phyloP scores from a whole-genome alignment of 2,113 vertebrate species.

The Plotosus lineatus region DNA sequence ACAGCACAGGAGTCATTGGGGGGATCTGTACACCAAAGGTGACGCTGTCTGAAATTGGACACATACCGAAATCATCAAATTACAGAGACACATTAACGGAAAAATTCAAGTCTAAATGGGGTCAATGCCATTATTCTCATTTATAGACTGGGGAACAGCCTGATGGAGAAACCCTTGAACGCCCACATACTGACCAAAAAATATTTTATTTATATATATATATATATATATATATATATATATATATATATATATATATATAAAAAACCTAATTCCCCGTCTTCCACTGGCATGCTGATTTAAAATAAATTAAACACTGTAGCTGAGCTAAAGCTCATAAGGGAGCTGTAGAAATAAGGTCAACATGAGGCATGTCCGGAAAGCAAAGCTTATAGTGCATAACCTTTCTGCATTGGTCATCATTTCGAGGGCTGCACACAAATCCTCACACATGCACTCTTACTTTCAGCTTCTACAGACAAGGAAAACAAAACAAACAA shows the following conservation, averaged over 20 bases:
- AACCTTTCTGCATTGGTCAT: conserved; percentile 37
- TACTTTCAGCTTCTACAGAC: neutral
- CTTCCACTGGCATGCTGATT: neutral
- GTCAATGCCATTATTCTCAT: conserved; percentile 18
- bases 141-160: neutral
- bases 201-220: no score
- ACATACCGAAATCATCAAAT: conserved; percentile 10
- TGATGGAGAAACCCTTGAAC: conserved; percentile 8
- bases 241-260: no score
- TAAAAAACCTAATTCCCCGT: neutral
- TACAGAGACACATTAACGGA: neutral
- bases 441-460: neutral
- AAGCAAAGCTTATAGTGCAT: conserved; percentile 10
- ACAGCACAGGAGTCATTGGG: neutral
- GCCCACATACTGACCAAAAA: conserved; percentile 5
- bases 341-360: neutral
- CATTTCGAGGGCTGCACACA: conserved; percentile 1
- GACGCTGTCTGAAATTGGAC: neutral
- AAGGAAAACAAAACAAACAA: conserved; percentile 1
- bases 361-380: conserved; percentile 9
- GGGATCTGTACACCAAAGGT: neutral
- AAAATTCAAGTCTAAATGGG: neutral
- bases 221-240: no score
- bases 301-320: conserved; percentile 27
- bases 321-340: conserved; percentile 29